These are phyloP conservation scores for Forbesichthys agassizii DNA, from an alignment of 2,113 vertebrate species.

Conservation along the genomic window DNA sequence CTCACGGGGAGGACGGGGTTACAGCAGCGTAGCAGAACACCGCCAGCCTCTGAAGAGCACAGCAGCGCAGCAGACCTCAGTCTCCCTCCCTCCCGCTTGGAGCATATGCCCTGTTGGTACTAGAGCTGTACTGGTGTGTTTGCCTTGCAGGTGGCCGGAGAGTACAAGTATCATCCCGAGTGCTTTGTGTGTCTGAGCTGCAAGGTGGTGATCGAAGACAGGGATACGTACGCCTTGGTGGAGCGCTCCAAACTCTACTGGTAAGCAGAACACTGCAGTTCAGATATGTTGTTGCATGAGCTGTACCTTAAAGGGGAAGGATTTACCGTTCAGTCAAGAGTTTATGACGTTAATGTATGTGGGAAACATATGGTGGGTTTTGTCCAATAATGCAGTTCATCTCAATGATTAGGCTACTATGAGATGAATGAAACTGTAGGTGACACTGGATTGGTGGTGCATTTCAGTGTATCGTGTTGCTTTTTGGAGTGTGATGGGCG, in stretches of 20 bases:
- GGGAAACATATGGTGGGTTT: no score
- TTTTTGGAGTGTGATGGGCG: no score
- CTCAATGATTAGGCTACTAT: no score
- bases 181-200: conserved; percentile 95
- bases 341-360: no score
- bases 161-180: conserved; percentile 97
- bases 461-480: no score
- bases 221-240: conserved; percentile 91
- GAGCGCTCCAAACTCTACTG: conserved; percentile 92
- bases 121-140: neutral
- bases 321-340: no score
- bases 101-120: neutral
- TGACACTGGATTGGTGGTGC: no score
- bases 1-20: conserved; percentile 14
- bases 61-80: neutral
- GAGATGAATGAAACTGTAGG: no score
- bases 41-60: conserved; percentile 1
- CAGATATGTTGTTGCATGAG: no score
- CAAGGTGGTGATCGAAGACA: conserved; percentile 93
- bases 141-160: conserved; percentile 88
- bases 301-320: no score
- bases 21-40: neutral
- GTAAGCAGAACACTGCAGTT: conserved; percentile 68
- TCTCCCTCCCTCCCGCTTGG: neutral
- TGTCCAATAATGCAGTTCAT: no score